These are phyloP conservation scores for Coregonus ussuriensis DNA, from an alignment of 2,797 vertebrate species.

Conservation along the genomic window DNA sequence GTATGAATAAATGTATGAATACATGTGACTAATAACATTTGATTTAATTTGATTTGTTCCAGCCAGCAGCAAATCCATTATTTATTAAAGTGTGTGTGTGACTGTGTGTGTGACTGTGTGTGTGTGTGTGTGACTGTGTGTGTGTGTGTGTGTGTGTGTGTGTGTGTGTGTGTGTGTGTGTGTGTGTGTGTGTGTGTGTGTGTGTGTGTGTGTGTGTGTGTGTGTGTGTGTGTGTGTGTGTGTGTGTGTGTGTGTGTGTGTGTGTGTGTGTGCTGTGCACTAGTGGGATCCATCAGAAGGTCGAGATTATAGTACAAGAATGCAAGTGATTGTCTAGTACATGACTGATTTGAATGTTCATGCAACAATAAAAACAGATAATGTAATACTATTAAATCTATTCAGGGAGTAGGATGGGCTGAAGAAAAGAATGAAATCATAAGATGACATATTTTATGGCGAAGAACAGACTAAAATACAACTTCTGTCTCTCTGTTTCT, in stretches of 20 bases:
- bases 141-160: neutral
- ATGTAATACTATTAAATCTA: slow-evolving; percentile 29
- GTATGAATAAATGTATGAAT: too few relatives aligned
- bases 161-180: neutral
- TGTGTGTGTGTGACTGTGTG: neutral
- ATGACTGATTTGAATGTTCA: slow-evolving; percentile 42
- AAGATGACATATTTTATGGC: slow-evolving; percentile 23
- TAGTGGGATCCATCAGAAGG: neutral
- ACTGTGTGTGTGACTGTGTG: neutral
- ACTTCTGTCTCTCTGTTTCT: too few relatives aligned
- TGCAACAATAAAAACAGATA: slow-evolving; percentile 31
- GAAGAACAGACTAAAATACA: slow-evolving; percentile 11
- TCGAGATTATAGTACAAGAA: neutral
- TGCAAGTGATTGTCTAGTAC: slow-evolving; percentile 22
- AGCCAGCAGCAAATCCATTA: slow-evolving; percentile 52
- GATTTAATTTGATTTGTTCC: slow-evolving; percentile 14
- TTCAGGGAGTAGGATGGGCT: slow-evolving; percentile 24
- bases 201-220: slow-evolving; percentile 1
- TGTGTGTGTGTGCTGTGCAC: neutral
- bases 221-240: neutral
- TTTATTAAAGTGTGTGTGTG: slow-evolving; percentile 30
- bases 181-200: neutral
- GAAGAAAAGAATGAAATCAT: slow-evolving; percentile 24
- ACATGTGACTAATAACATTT: too few relatives aligned
- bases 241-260: neutral